Conservation (phyloP, 2,888 invertebrate species). For the Zootermopsis nevadensis region DNA sequence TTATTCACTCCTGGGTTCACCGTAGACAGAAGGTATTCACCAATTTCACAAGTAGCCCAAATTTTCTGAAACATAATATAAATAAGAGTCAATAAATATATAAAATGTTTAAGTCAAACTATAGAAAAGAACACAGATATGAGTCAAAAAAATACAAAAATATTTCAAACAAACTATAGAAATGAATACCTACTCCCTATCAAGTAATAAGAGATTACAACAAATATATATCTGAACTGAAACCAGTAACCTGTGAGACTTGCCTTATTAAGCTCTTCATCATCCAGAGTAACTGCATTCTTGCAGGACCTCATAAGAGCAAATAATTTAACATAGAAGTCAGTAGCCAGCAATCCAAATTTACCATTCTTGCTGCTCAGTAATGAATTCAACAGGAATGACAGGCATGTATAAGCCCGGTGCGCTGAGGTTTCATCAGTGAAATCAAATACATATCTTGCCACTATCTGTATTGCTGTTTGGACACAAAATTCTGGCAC, state of each 20-base stretch:
- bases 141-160: no score
- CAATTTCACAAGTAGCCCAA: neutral
- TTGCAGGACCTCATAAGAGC: neutral
- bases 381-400: neutral
- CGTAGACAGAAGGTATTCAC: neutral
- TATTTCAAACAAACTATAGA: no score
- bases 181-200: no score
- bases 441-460: neutral
- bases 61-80: neutral
- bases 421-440: neutral
- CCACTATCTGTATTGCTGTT: neutral
- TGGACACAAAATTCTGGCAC: neutral
- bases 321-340: neutral
- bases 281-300: no score
- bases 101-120: no score
- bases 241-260: no score
- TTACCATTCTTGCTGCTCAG: conserved; percentile 7
- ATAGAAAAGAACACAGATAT: no score
- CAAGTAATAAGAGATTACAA: no score
- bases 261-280: no score
- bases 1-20: neutral
- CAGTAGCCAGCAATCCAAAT: neutral
- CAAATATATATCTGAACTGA: no score
- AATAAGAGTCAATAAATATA: neutral
- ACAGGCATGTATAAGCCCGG: neutral